phyloP scores from a whole-genome alignment of 2,113 vertebrate species.

The Takifugu flavidus region DNA sequence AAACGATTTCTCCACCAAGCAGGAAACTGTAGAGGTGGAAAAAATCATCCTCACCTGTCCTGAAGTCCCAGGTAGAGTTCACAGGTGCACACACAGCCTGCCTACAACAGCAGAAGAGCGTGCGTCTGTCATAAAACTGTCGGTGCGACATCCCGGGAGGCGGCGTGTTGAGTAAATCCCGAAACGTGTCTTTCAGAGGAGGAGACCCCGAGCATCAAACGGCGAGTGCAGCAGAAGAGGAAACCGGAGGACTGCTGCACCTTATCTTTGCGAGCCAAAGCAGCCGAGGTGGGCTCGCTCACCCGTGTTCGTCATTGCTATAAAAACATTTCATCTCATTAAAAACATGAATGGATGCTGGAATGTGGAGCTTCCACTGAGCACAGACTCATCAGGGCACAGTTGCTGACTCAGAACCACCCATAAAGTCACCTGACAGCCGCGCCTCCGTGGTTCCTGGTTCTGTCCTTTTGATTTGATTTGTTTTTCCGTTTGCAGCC shows the following conservation, averaged over 20 bases:
- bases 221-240: constrained; percentile 62
- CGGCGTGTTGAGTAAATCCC: too few relatives aligned
- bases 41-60: constrained; percentile 81
- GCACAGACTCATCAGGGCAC: too few relatives aligned
- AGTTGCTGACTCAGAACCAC: too few relatives aligned
- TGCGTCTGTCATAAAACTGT: neutral
- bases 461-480: neutral
- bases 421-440: too few relatives aligned
- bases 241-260: constrained; percentile 48
- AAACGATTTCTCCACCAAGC: constrained; percentile 79
- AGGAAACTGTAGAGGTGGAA: constrained; percentile 79
- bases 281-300: constrained; percentile 52
- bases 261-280: constrained; percentile 33
- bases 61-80: constrained; percentile 76
- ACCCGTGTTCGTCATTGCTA: too few relatives aligned
- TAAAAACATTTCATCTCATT: neutral
- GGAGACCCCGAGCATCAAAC: constrained; percentile 51
- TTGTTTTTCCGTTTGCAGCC: constrained; percentile 53
- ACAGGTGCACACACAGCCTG: constrained; percentile 16
- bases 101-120: neutral
- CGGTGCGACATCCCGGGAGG: too few relatives aligned
- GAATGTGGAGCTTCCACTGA: too few relatives aligned
- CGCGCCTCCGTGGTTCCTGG: too few relatives aligned
- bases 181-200: constrained; percentile 31
- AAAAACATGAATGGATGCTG: too few relatives aligned